Evolutionary conservation across 2,888 invertebrate genomes (phyloP).

Genomic region (Microchrysa polita): DNA sequence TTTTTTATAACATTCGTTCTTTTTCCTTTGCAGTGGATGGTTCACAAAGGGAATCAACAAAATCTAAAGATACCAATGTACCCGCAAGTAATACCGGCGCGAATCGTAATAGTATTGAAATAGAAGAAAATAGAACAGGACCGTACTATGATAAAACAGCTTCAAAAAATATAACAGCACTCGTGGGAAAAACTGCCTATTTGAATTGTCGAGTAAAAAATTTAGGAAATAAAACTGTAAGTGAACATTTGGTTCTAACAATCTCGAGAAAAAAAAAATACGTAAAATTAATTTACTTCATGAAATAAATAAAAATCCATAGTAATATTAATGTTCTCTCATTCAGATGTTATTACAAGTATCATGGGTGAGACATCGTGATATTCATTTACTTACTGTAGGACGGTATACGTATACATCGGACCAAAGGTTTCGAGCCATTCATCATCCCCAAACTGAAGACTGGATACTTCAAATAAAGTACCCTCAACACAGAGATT

Average conservation of each 20-base stretch:
- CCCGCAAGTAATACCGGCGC: slow-evolving; percentile 42
- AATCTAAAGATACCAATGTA: slow-evolving; percentile 59
- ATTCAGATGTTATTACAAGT: slow-evolving; percentile 80
- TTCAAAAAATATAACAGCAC: slow-evolving; percentile 81
- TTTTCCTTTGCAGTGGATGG: slow-evolving; percentile 56
- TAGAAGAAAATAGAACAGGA: slow-evolving; percentile 69
- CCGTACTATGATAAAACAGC: slow-evolving; percentile 80
- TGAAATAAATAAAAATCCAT: too few species aligned
- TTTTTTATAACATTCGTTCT: too few species aligned
- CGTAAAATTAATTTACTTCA: too few species aligned
- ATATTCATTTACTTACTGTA: slow-evolving; percentile 88
- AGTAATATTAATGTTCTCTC: too few species aligned
- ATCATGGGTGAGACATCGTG: slow-evolving; percentile 90
- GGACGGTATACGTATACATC: slow-evolving; percentile 92
- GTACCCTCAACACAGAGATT: slow-evolving; percentile 88
- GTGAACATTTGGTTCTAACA: slow-evolving; percentile 60
- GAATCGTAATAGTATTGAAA: slow-evolving; percentile 55
- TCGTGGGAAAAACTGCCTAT: slow-evolving; percentile 89
- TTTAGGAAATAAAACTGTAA: slow-evolving; percentile 89
- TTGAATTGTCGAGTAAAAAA: slow-evolving; percentile 90
- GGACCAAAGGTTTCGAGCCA: slow-evolving; percentile 89
- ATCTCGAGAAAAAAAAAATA: too few species aligned
- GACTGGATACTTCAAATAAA: slow-evolving; percentile 94
- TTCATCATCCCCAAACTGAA: slow-evolving; percentile 85
- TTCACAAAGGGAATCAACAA: slow-evolving; percentile 62